Conservation (phyloP, 2,113 vertebrate species). For the Cygnus atratus region DNA sequence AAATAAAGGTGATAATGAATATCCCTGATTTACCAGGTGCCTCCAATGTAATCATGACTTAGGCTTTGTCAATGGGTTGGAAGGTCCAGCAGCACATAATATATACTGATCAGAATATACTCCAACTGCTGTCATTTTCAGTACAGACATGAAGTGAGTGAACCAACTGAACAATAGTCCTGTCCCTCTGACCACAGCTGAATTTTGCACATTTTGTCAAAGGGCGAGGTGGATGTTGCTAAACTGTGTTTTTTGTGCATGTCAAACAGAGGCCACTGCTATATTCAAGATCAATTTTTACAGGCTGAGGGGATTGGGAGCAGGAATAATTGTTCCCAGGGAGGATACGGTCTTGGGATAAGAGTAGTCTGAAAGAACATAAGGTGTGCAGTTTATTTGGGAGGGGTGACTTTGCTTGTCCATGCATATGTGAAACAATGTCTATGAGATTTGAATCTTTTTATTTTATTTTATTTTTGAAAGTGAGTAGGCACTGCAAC, state of each 20-base stretch:
- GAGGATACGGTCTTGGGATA: background rate
- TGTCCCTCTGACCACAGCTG: background rate
- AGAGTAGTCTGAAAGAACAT: background rate
- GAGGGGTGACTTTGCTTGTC: background rate
- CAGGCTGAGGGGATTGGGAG: background rate
- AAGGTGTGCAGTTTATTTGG: background rate
- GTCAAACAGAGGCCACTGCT: background rate
- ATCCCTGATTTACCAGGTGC: background rate
- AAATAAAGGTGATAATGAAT: background rate
- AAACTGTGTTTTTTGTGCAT: background rate
- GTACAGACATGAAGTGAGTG: background rate
- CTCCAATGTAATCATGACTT: background rate
- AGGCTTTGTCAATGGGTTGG: background rate
- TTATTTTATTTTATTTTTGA: background rate
- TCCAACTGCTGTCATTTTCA: background rate
- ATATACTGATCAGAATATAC: background rate
- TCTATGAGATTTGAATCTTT: background rate
- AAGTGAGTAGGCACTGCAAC: background rate
- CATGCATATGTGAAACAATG: background rate
- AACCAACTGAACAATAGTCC: background rate
- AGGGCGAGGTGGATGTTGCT: background rate
- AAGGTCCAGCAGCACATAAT: background rate
- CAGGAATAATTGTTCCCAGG: background rate
- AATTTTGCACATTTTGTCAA: background rate
- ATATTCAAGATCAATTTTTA: background rate